Evolutionary conservation across 1,140 invertebrate genomes (phyloP), one percentile per base, ranked within the genome.

Genomic region (Papilio glaucus): DNA sequence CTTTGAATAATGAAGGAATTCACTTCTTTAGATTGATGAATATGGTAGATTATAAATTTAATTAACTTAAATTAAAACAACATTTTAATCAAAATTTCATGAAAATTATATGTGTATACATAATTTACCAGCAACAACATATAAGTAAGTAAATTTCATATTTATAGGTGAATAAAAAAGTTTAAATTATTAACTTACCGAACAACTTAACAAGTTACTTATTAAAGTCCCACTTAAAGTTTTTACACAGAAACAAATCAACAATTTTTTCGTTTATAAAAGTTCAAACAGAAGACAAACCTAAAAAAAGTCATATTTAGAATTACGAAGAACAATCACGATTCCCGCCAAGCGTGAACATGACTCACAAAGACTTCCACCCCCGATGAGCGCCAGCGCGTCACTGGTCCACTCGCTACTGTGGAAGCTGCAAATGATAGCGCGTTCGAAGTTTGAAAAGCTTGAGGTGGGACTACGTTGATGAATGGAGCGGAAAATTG

Each of bases 361-460:
- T 6, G 4, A 18, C 12, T 53, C 41, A 39, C 74, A 72, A 53
- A 63, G 4, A 12, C 61, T 6, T 21, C 74, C 71, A 60, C 65
- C 65, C 42, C 33, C 33, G 9, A 39, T 29, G 26, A 72, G 38
- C 10, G 65, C 38, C 24, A 1, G 38, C 53, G 57, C 53, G 57
- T 38, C 29, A 76, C 70, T 77, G 67, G 57, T 26, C 53, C 42
- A 24, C 61, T 24, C 18, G 18, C 61, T 63, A 37, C 57, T 62
- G 71, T 69, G 73, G 70, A 75, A 72, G 74, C 73, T 78, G 74
- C 74, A 75, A 76, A 80, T 78, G 78, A 79, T 83, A 74, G 65
- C 72, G 65, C 38, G 72, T 79, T 83, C 77, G 49, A 74, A 79
- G 61, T 80, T 83, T 79, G 67, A 81, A 80, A 81, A 69, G 72